Evolutionary conservation across 2,113 vertebrate species (phyloP), one percentile per base, ranked within the genome.

Genomic region (Carollia perspicillata): DNA sequence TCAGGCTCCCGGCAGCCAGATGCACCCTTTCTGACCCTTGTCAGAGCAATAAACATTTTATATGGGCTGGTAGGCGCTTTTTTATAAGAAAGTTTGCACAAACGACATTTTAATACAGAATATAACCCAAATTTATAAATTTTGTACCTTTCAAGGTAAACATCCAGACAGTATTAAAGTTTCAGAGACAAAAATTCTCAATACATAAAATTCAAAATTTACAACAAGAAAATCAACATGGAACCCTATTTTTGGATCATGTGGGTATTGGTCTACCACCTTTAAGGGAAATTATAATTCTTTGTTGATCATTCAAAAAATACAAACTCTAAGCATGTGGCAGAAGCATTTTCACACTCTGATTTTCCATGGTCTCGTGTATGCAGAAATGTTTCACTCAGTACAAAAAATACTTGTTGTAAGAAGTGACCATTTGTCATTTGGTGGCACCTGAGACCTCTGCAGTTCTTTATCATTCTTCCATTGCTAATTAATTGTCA

Each of bases 331-430:
- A 98, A 98, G 98, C 98, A 98, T 85, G 94, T 95, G 98, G 97
- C 98, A 99, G 98, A 99, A 99, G 98, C 98, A 98, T 98, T 98
- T 99, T 98, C 98, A 98, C 98, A 98, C 98, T 98, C 98, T 98
- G 97, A 97, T 97, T 97, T 98, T 96, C 98, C 97, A 95, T 94
- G 72, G 85, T 95, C 97, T 97, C 98, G 98, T 99, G 96, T 99
- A 98, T 98, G 98, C 97, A 97, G 98, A 99, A 99, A 97, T 98
- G 98, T 98, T 99, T 98, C 98, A 98, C 98, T 98, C 96, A 97
- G 98, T 98, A 98, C 98, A 95, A 89, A 98, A 97, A 97, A 95
- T 93, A 97, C 80, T 89, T 94, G 71, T 97, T n/a, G 55, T 77
- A 89, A 93, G 88, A 84, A 97, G 79, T 60, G 58, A 89, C 84